Percentiles rank a stretch among this genome's conserved stretches.
Evolutionary conservation across 2,888 invertebrate species (phyloP).

Genomic region (Dorcus parallelipipedus): DNA sequence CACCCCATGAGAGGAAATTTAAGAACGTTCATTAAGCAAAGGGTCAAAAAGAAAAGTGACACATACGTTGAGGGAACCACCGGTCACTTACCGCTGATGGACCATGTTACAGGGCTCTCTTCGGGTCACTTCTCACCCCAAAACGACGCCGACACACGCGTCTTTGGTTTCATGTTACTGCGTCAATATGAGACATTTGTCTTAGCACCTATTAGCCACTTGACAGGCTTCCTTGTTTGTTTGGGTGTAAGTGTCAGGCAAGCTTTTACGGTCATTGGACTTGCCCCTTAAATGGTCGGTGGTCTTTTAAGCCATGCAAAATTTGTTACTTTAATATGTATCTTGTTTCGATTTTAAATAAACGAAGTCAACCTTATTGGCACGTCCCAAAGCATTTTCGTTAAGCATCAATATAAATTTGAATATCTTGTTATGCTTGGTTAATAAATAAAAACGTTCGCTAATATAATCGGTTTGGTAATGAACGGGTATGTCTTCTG

Average conservation of each 20-base stretch:
- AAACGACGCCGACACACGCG: constrained; percentile 31
- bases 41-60: neutral
- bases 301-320: too few relatives aligned
- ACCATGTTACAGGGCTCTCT: constrained; percentile 31
- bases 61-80: constrained; percentile 17
- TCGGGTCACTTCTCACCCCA: constrained; percentile 43
- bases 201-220: constrained; percentile 41
- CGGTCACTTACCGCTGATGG: constrained; percentile 22
- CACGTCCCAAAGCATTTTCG: too few relatives aligned
- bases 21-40: constrained; percentile 5
- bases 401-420: too few relatives aligned
- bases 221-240: constrained; percentile 42
- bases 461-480: too few relatives aligned
- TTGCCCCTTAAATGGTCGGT: too few relatives aligned
- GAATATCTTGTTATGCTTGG: too few relatives aligned
- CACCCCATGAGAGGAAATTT: neutral
- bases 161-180: constrained; percentile 41
- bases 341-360: too few relatives aligned
- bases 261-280: neutral
- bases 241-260: constrained; percentile 22
- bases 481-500: too few relatives aligned
- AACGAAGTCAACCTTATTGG: too few relatives aligned
- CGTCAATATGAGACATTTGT: constrained; percentile 44
- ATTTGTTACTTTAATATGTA: too few relatives aligned
- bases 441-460: too few relatives aligned